phyloP scores from a whole-genome alignment of 1,140 invertebrate genomes.

The Limonius californicus region DNA sequence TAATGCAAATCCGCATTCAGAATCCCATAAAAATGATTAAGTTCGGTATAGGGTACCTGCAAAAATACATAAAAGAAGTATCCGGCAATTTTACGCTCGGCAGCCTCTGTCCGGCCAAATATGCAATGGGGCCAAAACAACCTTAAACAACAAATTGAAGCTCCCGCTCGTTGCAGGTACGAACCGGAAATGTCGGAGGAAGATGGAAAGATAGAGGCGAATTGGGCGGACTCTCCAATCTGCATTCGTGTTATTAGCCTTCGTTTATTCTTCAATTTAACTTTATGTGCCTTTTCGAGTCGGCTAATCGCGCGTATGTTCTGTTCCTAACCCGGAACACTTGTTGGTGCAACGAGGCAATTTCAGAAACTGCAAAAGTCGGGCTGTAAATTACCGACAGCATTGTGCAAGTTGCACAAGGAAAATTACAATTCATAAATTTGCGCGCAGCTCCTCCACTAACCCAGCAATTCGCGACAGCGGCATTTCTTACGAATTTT shows the following conservation, averaged over 20 bases:
- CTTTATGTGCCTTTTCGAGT: conserved; percentile 1
- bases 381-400: background rate
- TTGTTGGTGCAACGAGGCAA: conserved; percentile 5
- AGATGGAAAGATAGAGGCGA: background rate
- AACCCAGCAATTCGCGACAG: background rate
- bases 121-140: conserved; percentile 6
- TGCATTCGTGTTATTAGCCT: background rate
- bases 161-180: background rate
- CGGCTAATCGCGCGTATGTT: background rate
- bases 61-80: conserved; percentile 7
- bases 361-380: background rate
- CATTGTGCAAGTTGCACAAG: background rate
- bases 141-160: conserved; percentile 8
- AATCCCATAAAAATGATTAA: conserved; percentile 14
- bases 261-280: conserved; percentile 9
- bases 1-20: conserved; percentile 10
- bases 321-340: background rate
- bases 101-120: conserved; percentile 5
- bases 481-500: background rate
- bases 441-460: background rate
- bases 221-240: background rate
- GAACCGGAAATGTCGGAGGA: background rate
- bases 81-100: conserved; percentile 10
- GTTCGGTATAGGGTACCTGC: conserved; percentile 1
- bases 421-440: conserved; percentile 13